These are phyloP conservation scores for Morpho achilles DNA, from an alignment of 2,888 invertebrate genomes.

Conservation along the genomic window DNA sequence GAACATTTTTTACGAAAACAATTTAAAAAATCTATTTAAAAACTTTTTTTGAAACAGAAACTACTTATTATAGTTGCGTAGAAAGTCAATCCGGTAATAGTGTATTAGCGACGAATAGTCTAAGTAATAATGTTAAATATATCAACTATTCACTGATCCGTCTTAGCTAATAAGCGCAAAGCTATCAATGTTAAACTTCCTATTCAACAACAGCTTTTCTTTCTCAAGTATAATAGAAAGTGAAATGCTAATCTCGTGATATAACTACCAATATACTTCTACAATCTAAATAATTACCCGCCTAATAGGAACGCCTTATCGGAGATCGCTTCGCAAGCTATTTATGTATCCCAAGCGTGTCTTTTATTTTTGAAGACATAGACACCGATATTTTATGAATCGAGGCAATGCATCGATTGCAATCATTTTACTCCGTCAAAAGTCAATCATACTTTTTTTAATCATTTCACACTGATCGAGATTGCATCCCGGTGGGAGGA, in stretches of 20 bases:
- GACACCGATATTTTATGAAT: conserved; percentile 35
- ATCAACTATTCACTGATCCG: not conserved
- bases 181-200: conserved; percentile 4
- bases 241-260: conserved; percentile 29
- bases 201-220: conserved; percentile 8
- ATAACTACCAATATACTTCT: conserved; percentile 28
- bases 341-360: conserved; percentile 29
- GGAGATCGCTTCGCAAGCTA: conserved; percentile 28
- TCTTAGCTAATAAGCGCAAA: not conserved
- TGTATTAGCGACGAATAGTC: no score
- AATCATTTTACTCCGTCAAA: conserved; percentile 35
- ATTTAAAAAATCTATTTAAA: no score
- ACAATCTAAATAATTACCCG: conserved; percentile 30
- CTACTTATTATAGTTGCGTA: no score
- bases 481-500: conserved; percentile 39
- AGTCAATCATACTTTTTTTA: conserved; percentile 53
- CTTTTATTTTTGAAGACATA: conserved; percentile 28
- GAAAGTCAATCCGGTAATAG: no score
- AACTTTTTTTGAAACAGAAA: no score
- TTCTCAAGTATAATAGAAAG: conserved; percentile 29
- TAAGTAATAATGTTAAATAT: no score
- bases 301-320: conserved; percentile 34
- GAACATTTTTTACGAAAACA: no score
- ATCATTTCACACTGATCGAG: conserved; percentile 45
- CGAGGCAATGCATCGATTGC: conserved; percentile 29